Evolutionary conservation across 2,888 invertebrate genomes (phyloP), one percentile per base, ranked within the genome.

Genomic region (Drosophila greeni): DNA sequence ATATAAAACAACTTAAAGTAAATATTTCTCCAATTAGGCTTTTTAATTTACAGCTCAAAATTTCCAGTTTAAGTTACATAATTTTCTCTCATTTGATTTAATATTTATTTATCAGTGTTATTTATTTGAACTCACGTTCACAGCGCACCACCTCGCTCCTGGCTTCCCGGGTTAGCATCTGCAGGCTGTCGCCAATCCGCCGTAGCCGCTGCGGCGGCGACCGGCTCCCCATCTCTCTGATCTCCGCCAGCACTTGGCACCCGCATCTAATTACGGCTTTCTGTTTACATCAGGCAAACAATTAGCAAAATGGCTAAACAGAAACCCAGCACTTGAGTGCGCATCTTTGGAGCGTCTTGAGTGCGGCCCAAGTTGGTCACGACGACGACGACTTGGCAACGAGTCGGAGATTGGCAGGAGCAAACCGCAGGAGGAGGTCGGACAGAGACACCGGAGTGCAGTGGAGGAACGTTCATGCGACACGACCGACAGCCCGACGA

Each of bases 281-380:
- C 39, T 51, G 55, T 55, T 74, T 85, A 84, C 64, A 86, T 65
- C 37, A 85, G 71, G 54, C 75, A 79, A 66, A 85, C 75, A 72
- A 87, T 82, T 45, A 86, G 65, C 72, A 87, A 72, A 61, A 87
- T 84, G 39, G 76, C 75, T 61, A 86, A 64, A 66, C 86, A 86
- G 72, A 86, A 87, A 66, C 74, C 71, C 52, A 84, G 49, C 43
- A 85, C 82, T 82, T 87, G 87, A 33, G 57, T 75, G 73, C 86
- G 77, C 87, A 87, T 86, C 70, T 68, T 62, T 20, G 11, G 62
- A 31, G 18, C 14, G 18, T 31, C 62, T 36, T 24, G 5, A 45
- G 12, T 14, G 26, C 8, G 12, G 18, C 45, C 45, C 37, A 34
- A 49, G 29, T 43, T 9, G 29, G 26, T 16, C 26, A 5, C 42